Evolutionary conservation across 2,113 vertebrate species (phyloP).

Genomic region (Tylochromis polylepis): DNA sequence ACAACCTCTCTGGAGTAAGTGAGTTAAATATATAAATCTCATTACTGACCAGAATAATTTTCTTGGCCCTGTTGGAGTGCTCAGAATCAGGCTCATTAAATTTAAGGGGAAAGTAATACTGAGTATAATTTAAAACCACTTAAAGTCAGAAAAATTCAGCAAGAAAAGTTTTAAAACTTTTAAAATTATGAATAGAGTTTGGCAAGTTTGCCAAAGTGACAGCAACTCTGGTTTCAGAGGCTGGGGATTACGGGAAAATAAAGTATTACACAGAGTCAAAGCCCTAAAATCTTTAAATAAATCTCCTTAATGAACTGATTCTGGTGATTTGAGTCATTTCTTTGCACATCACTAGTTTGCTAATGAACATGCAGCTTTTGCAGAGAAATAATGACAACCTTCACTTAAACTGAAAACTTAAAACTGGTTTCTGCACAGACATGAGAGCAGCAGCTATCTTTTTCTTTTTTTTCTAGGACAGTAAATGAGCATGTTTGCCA

Average conservation of each 20-base stretch:
- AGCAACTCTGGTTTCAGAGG: not conserved
- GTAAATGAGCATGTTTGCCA: not conserved
- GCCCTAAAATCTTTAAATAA: not conserved
- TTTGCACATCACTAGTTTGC: not conserved
- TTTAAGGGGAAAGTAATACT: not conserved
- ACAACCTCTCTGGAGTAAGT: not conserved
- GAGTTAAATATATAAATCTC: not conserved
- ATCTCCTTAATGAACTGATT: not conserved
- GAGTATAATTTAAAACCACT: not conserved
- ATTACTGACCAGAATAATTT: not conserved
- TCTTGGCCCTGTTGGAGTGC: not conserved
- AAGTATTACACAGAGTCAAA: not conserved
- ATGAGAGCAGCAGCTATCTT: rapidly evolving
- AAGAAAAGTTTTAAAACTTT: not conserved
- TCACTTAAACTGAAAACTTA: not conserved
- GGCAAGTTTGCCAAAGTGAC: not conserved
- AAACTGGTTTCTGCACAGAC: not conserved
- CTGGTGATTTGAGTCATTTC: not conserved
- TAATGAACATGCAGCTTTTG: not conserved
- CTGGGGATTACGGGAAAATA: rapidly evolving
- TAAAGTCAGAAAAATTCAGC: rapidly evolving
- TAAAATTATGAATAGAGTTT: not conserved
- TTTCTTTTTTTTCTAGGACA: rapidly evolving
- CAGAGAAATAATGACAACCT: not conserved
- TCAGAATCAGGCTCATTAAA: not conserved